Percentiles rank a stretch among this genome's conserved stretches.
These are phyloP conservation scores for Cephalopterus ornatus DNA, from an alignment of 2,113 vertebrate genomes.

Conservation along the genomic window DNA sequence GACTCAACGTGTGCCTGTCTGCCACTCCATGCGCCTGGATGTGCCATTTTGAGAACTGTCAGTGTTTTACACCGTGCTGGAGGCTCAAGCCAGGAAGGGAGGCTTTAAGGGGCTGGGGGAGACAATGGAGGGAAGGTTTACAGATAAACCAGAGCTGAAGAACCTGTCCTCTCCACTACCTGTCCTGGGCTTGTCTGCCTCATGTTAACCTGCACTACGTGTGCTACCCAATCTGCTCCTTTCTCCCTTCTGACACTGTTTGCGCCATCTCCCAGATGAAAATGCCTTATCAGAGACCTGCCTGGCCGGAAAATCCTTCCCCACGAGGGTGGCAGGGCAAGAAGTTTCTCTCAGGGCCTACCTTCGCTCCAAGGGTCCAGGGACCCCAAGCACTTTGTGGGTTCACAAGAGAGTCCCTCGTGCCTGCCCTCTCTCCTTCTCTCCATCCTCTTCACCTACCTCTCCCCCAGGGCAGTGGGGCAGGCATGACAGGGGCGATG, in stretches of 20 bases:
- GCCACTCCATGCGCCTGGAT: slow-evolving; percentile 58
- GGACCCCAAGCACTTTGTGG: slow-evolving; percentile 28
- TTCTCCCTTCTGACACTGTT: slow-evolving; percentile 3
- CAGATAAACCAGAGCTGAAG: slow-evolving; percentile 10
- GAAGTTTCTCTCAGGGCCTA: slow-evolving; percentile 57
- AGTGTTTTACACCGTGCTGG: not conserved
- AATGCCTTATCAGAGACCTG: slow-evolving; percentile 66
- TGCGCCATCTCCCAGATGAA: slow-evolving; percentile 47
- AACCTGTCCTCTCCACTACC: not conserved
- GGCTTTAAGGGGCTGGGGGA: not conserved
- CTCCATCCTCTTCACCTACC: not conserved
- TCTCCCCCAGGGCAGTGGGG: not conserved
- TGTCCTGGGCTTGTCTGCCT: slow-evolving; percentile 6
- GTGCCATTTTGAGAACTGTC: slow-evolving; percentile 41
- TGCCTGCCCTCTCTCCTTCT: not conserved
- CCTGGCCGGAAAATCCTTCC: not conserved
- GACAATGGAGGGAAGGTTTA: not conserved
- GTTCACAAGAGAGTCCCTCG: not conserved
- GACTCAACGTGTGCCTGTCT: slow-evolving; percentile 67
- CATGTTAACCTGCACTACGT: not conserved
- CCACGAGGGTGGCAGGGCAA: not conserved
- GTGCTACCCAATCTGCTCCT: not conserved
- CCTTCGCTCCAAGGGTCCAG: not conserved
- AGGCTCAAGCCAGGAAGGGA: not conserved
- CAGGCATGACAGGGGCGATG: not conserved